These are phyloP conservation scores for Oscheius sp. DNA, from an alignment of 2,888 invertebrate genomes.

Conservation along the genomic window DNA sequence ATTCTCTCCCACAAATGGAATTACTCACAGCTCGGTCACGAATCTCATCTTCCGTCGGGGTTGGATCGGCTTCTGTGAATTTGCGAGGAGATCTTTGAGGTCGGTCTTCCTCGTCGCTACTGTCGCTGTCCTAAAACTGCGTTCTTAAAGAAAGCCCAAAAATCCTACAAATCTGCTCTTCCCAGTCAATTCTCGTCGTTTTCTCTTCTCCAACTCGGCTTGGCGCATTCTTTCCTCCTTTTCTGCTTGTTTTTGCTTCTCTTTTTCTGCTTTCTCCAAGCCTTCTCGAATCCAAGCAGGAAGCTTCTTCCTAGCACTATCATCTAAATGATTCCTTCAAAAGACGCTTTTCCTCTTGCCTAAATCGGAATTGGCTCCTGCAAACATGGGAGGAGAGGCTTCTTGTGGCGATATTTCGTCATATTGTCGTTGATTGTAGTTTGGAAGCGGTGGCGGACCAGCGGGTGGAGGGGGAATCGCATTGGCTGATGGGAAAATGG, in stretches of 20 bases:
- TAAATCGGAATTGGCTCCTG: neutral
- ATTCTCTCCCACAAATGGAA: neutral
- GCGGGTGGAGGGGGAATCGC: neutral
- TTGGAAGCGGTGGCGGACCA: neutral
- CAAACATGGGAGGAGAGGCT: constrained; percentile 3
- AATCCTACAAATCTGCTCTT: constrained; percentile 58
- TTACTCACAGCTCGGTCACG: constrained; percentile 12
- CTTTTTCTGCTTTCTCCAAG: constrained; percentile 94
- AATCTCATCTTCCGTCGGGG: neutral
- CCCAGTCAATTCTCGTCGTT: constrained; percentile 49
- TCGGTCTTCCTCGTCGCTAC: constrained; percentile 52
- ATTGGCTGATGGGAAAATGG: neutral
- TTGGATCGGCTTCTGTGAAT: neutral
- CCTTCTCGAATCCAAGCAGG: constrained; percentile 99
- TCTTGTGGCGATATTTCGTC: too few relatives aligned
- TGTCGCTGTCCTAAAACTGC: constrained; percentile 51
- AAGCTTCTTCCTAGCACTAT: constrained; percentile 72
- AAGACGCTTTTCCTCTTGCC: neutral
- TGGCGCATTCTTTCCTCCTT: constrained; percentile 72
- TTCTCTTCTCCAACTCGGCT: constrained; percentile 47
- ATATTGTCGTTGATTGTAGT: too few relatives aligned
- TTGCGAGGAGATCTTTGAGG: neutral
- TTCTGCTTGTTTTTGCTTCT: constrained; percentile 85
- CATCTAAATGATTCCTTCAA: constrained; percentile 30
- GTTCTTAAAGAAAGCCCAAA: neutral